Evolutionary conservation across 1,140 invertebrate genomes (phyloP).

Genomic region (Drosophila nigrodunni): DNA sequence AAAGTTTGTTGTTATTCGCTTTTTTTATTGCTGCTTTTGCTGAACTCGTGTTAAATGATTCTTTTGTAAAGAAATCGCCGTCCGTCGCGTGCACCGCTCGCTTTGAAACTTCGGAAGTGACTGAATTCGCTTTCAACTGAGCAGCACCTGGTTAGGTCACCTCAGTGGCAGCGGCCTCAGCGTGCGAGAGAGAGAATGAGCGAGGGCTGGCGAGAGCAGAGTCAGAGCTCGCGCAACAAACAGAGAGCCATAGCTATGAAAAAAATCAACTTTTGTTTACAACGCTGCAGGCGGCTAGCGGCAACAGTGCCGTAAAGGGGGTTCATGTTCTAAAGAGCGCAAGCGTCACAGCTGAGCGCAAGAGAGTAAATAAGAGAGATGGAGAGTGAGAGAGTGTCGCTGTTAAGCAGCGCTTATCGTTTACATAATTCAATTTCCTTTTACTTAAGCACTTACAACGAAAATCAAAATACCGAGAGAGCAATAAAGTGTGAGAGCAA

Average conservation of each 20-base stretch:
- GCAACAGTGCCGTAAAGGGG: slow-evolving; percentile 21
- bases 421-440: slow-evolving; percentile 65
- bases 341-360: slow-evolving; percentile 45
- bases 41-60: slow-evolving; percentile 34
- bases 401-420: slow-evolving; percentile 57
- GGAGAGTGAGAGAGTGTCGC: slow-evolving; percentile 21
- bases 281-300: slow-evolving; percentile 45
- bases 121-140: slow-evolving; percentile 71
- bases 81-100: slow-evolving; percentile 57
- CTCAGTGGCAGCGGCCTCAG: slow-evolving; percentile 32
- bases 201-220: not conserved
- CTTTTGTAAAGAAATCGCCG: slow-evolving; percentile 15
- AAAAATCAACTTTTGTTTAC: slow-evolving; percentile 64
- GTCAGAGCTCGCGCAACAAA: slow-evolving; percentile 27
- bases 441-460: slow-evolving; percentile 50
- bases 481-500: slow-evolving; percentile 7
- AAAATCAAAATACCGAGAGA: slow-evolving; percentile 49
- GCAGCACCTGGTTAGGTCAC: slow-evolving; percentile 71
- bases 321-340: slow-evolving; percentile 27
- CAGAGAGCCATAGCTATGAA: slow-evolving; percentile 27
- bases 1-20: slow-evolving; percentile 37
- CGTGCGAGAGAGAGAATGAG: slow-evolving; percentile 18
- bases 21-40: slow-evolving; percentile 44
- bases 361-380: slow-evolving; percentile 33
- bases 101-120: slow-evolving; percentile 73